Conservation (phyloP, 2,888 invertebrate species). For the Eubasilissa splendida region DNA sequence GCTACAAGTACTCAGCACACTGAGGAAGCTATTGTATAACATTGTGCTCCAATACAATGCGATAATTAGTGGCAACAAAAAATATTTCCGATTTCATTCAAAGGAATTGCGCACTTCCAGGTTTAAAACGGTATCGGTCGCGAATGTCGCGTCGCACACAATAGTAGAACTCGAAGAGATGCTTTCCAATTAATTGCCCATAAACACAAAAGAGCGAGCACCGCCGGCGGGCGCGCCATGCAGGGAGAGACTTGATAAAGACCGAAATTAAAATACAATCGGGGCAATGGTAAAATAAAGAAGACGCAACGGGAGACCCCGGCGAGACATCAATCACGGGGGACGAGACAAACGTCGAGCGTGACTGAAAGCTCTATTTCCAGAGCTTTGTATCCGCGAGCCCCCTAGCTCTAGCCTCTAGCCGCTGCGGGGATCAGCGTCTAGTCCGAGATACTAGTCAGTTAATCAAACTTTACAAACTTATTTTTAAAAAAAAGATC, state of each 20-base stretch:
- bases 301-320: constrained; percentile 20
- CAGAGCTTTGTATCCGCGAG: constrained; percentile 8
- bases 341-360: constrained; percentile 31
- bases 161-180: constrained; percentile 21
- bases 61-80: constrained; percentile 12
- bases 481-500: constrained; percentile 6
- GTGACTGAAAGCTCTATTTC: constrained; percentile 26
- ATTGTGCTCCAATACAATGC: constrained; percentile 2
- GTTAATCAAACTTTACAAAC: constrained; percentile 16
- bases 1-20: too few species aligned
- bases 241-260: constrained; percentile 11
- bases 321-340: constrained; percentile 27
- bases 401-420: background rate
- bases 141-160: constrained; percentile 5
- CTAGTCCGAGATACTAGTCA: constrained; percentile 12
- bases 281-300: constrained; percentile 35
- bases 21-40: background rate
- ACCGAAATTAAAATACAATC: constrained; percentile 46
- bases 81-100: constrained; percentile 15
- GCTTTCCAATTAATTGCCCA: constrained; percentile 52
- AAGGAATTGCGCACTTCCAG: constrained; percentile 14
- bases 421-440: background rate
- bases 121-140: constrained; percentile 16
- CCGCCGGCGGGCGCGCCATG: constrained; percentile 8
- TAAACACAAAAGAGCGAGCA: constrained; percentile 43